These are phyloP conservation scores for Gallinago paraguaiae DNA, from an alignment of 2,113 vertebrate genomes.

Conservation along the genomic window DNA sequence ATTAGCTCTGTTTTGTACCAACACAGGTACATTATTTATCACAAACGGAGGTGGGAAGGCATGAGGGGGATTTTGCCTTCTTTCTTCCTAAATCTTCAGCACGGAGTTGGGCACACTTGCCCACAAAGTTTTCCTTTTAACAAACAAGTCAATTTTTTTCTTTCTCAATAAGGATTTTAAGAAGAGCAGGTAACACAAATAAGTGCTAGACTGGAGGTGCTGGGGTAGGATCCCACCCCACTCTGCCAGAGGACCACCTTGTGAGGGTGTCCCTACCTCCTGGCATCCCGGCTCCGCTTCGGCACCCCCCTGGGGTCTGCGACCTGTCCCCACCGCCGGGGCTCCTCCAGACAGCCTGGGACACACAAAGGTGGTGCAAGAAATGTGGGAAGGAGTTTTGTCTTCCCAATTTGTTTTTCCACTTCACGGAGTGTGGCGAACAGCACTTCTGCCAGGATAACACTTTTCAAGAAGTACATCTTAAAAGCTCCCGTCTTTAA, in stretches of 20 bases:
- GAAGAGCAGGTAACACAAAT: neutral
- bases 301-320: neutral
- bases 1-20: no score
- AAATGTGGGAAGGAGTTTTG: neutral
- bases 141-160: neutral
- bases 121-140: neutral
- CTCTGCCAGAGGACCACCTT: no score
- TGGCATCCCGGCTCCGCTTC: no score
- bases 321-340: accelerated
- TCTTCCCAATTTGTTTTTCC: neutral
- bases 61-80: neutral
- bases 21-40: no score
- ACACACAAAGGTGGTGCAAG: neutral
- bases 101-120: neutral
- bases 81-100: neutral
- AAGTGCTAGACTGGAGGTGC: neutral
- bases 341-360: neutral
- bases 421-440: neutral
- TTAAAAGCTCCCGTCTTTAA: neutral
- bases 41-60: neutral
- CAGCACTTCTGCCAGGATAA: neutral
- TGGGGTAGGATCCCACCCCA: no score
- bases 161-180: neutral
- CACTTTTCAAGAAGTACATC: neutral
- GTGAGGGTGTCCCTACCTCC: no score